Conservation (phyloP, 1,140 invertebrate genomes). For the Metopolophium dirhodum region DNA sequence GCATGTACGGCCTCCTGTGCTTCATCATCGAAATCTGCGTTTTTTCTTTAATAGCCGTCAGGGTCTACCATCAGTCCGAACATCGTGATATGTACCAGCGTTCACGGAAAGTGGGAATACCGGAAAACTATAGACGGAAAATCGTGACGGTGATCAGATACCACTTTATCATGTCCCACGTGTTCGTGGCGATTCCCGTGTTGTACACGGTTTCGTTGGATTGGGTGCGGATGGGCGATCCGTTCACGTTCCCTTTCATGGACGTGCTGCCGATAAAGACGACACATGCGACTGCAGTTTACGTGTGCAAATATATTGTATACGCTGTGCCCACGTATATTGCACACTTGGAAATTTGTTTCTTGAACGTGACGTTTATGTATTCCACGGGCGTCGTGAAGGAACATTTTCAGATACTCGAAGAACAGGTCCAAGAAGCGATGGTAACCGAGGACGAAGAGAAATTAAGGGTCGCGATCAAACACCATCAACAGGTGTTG, state of each 20-base stretch:
- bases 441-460: neutral
- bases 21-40: no score
- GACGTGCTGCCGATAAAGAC: neutral
- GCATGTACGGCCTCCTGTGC: no score
- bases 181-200: neutral
- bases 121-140: no score
- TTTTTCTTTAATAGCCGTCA: no score
- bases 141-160: neutral
- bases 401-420: neutral
- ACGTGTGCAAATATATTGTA: neutral
- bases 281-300: neutral
- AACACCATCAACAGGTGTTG: neutral
- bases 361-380: neutral
- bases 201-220: neutral
- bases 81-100: neutral
- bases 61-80: neutral
- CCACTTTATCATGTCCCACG: rapidly evolving
- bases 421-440: neutral
- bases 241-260: neutral
- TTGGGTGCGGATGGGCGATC: neutral
- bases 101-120: no score
- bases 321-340: neutral
- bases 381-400: neutral
- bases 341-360: neutral
- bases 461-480: neutral